phyloP scores from a whole-genome alignment of 2,113 vertebrate species.

The Tringa solitaria region DNA sequence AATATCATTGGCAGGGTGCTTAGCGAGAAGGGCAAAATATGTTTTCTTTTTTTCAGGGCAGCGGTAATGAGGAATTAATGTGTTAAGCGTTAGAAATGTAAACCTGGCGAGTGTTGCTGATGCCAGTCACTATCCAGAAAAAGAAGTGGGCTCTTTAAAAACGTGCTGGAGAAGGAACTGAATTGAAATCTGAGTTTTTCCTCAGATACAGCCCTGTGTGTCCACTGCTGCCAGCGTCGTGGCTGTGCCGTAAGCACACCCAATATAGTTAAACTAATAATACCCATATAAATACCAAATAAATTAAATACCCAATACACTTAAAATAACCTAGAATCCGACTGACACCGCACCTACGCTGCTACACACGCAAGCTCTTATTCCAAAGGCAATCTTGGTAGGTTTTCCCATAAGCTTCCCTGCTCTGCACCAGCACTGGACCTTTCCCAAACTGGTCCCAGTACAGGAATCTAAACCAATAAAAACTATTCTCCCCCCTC shows the following conservation, averaged over 20 bases:
- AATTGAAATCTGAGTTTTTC: background rate
- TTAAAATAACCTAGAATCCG: background rate
- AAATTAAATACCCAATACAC: background rate
- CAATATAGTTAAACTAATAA: background rate
- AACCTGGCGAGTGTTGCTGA: background rate
- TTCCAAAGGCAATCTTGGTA: background rate
- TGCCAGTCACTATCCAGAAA: background rate
- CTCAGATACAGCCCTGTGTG: background rate
- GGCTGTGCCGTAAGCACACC: background rate
- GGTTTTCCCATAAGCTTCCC: background rate
- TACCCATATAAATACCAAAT: too few relatives aligned
- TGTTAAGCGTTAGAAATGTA: background rate
- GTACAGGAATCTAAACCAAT: background rate
- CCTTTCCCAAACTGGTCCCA: background rate
- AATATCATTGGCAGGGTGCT: background rate
- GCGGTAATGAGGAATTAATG: background rate
- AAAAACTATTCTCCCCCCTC: fast-evolving
- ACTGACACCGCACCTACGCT: fast-evolving
- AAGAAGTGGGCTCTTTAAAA: background rate
- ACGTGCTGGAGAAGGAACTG: background rate
- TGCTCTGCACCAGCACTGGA: background rate
- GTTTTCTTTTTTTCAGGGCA: background rate
- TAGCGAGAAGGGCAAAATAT: background rate
- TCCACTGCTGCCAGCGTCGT: fast-evolving
- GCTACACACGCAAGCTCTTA: background rate